Percentiles rank a stretch among this genome's conserved stretches.
phyloP scores from a whole-genome alignment of 2,797 vertebrate species.

The Paguma larvata region DNA sequence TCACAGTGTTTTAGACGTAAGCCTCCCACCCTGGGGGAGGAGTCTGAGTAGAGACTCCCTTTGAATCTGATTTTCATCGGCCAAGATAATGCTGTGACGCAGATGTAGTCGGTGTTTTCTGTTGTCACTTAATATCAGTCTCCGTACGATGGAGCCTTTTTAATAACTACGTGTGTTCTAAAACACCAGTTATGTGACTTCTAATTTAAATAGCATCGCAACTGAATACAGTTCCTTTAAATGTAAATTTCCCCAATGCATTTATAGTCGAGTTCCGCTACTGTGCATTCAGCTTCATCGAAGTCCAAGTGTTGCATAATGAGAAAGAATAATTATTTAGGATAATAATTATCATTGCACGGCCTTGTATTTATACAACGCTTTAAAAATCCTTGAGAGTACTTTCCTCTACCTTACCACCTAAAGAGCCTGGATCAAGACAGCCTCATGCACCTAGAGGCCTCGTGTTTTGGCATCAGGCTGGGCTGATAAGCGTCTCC shows the following conservation, averaged over 20 bases:
- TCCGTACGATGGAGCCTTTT: not conserved
- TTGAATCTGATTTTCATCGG: not conserved
- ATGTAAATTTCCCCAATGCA: slow-evolving; percentile 1
- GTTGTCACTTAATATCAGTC: not conserved
- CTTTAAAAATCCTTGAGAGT: slow-evolving; percentile 60
- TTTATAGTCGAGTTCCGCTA: slow-evolving; percentile 42
- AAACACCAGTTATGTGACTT: slow-evolving; percentile 32
- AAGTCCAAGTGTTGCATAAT: not conserved
- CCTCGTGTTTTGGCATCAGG: not conserved
- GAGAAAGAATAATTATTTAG: slow-evolving; percentile 55
- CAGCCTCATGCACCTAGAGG: not conserved
- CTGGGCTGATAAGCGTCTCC: not conserved
- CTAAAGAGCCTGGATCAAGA: not conserved
- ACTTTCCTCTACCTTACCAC: slow-evolving; percentile 19
- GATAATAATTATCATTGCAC: not conserved
- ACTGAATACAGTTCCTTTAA: slow-evolving; percentile 37
- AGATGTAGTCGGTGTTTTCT: not conserved
- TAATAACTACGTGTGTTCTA: slow-evolving; percentile 13
- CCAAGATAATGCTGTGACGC: not conserved
- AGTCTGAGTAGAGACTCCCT: slow-evolving; percentile 29
- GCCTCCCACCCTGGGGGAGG: slow-evolving; percentile 26
- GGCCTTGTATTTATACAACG: not conserved
- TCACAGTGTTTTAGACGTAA: not conserved
- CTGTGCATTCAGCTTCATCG: not conserved
- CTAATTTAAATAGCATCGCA: slow-evolving; percentile 58